Base-by-base conservation (phyloP, 2,113 vertebrate genomes). In the Hoplias malabaricus region DNA sequence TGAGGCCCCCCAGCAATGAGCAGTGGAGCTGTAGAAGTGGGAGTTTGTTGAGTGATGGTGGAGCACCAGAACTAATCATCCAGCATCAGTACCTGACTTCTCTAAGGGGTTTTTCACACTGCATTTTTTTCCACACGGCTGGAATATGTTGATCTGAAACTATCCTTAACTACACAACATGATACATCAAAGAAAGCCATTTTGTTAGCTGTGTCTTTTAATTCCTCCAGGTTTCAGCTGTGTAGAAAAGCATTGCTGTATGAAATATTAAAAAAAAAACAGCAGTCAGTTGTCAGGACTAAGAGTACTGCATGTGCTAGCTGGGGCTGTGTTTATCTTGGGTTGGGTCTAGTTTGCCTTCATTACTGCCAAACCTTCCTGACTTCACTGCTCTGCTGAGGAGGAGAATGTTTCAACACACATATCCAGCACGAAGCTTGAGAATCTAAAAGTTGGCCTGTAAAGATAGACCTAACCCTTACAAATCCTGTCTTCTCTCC, bases 321-420 rank as follows among this genome's bases (percentile, higher is more conserved):
- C 10, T 31, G 46, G n/a, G 42, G 54, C 14, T 40, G 12, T 59
- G 65, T 71, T 75, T 48, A 43, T 79, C 25, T 59, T 79, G 71
- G 77, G 66, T 21, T 56, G 21, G 29, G 43, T 71, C 48, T 36
- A 46, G 42, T 40, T 65, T 23, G 21, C 10, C 46, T 62, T 69
- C 29, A 65, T 70, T 34, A 70, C 57, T 25, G 33, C 56, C 42
- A 53, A 57, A 57, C 16, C 12, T 12, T 53, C 31, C 57, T 48
- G 63, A 56, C 12, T 23, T 25, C 38, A 74, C 19, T 53, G 27
- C 29, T 53, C 36, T 29, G 68, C 70, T 42, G 21, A 76, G 27
- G 25, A 57, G 36, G 42, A 53, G 48, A 70, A 25, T 67, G 67
- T 33, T 29, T 48, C 29, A 40, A 31, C 50, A 48, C 33, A 68